phyloP scores from a whole-genome alignment of 2,113 vertebrate genomes.

The Monopterus albus region DNA sequence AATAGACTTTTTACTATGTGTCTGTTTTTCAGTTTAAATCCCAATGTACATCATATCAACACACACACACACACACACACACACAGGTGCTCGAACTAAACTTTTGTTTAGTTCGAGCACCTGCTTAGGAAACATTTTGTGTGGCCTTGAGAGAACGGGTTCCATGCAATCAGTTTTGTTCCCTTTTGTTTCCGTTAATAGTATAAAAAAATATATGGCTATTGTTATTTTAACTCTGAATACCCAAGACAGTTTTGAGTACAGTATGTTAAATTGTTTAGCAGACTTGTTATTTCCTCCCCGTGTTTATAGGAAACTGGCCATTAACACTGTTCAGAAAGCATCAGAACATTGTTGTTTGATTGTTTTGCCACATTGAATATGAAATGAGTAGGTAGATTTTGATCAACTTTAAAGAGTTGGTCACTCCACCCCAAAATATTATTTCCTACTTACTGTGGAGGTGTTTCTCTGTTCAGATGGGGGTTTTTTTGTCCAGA shows the following conservation, averaged over 20 bases:
- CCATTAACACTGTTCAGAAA: neutral
- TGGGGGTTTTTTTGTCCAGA: no score
- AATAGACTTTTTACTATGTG: neutral
- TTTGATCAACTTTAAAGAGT: neutral
- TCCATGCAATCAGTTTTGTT: conserved; percentile 7
- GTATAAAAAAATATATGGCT: conserved; percentile 20
- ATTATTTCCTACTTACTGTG: neutral
- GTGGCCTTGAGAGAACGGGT: conserved; percentile 20
- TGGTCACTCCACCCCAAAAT: neutral
- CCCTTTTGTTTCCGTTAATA: conserved; percentile 23
- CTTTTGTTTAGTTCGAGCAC: no score
- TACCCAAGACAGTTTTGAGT: conserved; percentile 13
- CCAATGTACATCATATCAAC: neutral
- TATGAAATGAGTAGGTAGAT: neutral
- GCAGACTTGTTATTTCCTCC: conserved; percentile 25
- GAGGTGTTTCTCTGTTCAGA: neutral
- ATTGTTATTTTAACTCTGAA: conserved; percentile 50
- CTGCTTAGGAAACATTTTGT: conserved; percentile 34
- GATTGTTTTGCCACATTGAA: conserved; percentile 14
- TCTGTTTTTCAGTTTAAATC: conserved; percentile 4
- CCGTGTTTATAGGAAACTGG: neutral
- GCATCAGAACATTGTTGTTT: conserved; percentile 8
- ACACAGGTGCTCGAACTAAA: no score
- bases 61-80: no score
- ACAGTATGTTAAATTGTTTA: conserved; percentile 54